Percentiles rank a stretch among this genome's conserved stretches.
Evolutionary conservation across 2,113 vertebrate species (phyloP).

Genomic region (Sclerurus mexicanus): DNA sequence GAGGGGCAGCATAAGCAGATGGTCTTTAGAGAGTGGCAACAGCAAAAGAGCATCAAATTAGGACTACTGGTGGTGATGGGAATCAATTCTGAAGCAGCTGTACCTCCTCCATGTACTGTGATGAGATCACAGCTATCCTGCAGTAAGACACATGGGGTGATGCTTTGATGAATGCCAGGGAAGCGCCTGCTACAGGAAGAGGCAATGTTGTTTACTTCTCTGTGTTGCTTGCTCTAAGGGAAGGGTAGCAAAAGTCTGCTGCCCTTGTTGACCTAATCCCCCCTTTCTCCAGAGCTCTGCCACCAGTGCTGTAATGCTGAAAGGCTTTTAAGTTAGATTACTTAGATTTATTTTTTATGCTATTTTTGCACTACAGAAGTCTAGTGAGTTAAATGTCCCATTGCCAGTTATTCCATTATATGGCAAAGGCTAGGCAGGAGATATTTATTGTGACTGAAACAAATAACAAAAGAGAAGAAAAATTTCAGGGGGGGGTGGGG

Average conservation of each 20-base stretch:
- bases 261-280: background rate
- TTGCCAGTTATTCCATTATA: background rate
- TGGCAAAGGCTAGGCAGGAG: background rate
- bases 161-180: fast-evolving
- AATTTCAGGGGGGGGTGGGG: background rate
- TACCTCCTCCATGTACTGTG: background rate
- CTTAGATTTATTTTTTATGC: background rate
- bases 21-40: background rate
- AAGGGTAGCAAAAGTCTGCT: background rate
- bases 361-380: background rate
- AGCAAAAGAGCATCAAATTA: background rate
- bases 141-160: fast-evolving
- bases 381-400: background rate
- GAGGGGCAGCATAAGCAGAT: background rate
- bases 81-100: background rate
- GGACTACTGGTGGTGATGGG: background rate
- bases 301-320: background rate
- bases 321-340: background rate
- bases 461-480: background rate
- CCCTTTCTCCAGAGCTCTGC: background rate
- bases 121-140: background rate
- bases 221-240: background rate
- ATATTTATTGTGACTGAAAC: background rate
- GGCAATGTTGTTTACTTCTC: background rate
- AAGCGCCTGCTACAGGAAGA: too few species aligned